Evolutionary conservation across 2,797 vertebrate genomes (phyloP), one percentile per base, ranked within the genome.

Genomic region (Loriculus beryllinus): DNA sequence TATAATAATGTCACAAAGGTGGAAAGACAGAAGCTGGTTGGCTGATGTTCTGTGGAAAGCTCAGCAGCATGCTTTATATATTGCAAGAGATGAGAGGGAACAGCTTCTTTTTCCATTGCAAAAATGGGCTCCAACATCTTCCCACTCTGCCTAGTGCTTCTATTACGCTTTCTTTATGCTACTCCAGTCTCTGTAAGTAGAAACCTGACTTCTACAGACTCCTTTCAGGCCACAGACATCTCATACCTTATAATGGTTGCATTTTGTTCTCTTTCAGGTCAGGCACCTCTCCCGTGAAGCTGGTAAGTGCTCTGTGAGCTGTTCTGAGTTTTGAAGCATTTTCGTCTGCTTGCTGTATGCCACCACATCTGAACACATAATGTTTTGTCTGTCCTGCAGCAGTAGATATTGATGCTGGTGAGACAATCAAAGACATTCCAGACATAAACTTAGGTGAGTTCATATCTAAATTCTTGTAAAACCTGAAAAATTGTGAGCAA

Each of bases 381-480:
- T 29, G 29, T 33, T 76, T 71, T 78, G 6, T 54, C 82, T 95
- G 33, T 68, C 74, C 48, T 92, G 42, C 95, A 98, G 98, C 45
- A 65, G 59, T 88, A 47, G 85, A 97, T 89, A 92, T 70, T 85
- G 97, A 98, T 56, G 95, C 89, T 74, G 98, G 97, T 47, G 98
- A 98, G 91, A 92, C 97, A 69, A 96, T 95, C 79, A 98, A 98
- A 45, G 99, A 99, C 89, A 99, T 99, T 95, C 97, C 96, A 74
- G 97, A 98, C 17, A 99, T 99, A 90, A 99, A 99, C 69, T 96
- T 97, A 95, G 98, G 99, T 99, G 94, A 90, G 97, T 96, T 86
- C 49, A 21, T 19, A 54, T 63, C 85, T 63, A 83, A 45, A 82
- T 86, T 83, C 52, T 72, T 23, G 25, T 54, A 40, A 76, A 11